Evolutionary conservation across 2,888 invertebrate genomes (phyloP), one percentile per base, ranked within the genome.

Genomic region (Machimus atricapillus): DNA sequence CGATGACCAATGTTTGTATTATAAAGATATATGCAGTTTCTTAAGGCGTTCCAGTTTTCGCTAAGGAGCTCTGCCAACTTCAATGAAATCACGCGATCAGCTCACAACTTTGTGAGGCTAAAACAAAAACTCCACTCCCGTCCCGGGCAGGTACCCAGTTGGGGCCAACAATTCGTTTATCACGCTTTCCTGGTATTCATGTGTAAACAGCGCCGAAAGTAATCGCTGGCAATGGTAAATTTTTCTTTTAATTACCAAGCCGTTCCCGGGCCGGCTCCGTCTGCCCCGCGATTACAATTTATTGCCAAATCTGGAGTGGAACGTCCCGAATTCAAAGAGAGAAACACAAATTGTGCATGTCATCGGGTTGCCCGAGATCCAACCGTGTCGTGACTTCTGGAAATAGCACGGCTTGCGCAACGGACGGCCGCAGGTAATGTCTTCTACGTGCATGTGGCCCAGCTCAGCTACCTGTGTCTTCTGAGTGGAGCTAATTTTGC

Each of bases 311-410:
- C 46, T 52, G 66, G 66, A 79, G 46, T 31, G 52, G 52, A 79
- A 79, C 52, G 52, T 79, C 52, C 79, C 52, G 27, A 31, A 46
- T 79, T 79, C 52, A 79, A 16, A 27, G 43, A 79, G 52, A 52
- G 31, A 31, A 52, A 27, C 79, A 40, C 23, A 52, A 46, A 56
- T 79, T 52, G 27, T 79, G 79, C 79, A 79, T 79, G 79, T 79
- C 79, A 79, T 79, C 79, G 52, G 16, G 56, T 31, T 52, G 9
- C 31, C 52, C 56, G 31, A 56, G 79, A 46, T 79, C 31, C 79
- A 27, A 79, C 79, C 52, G 52, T 79, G 31, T 79, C 79, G 79
- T 79, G 79, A 79, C 79, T 79, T 79, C 79, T 52, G 31, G 9
- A 79, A 79, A 56, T 46, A 46, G 23, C 52, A 31, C 12, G 56